These are phyloP conservation scores for Microctonus aethiopoides DNA, from an alignment of 2,888 invertebrate genomes.

Conservation along the genomic window DNA sequence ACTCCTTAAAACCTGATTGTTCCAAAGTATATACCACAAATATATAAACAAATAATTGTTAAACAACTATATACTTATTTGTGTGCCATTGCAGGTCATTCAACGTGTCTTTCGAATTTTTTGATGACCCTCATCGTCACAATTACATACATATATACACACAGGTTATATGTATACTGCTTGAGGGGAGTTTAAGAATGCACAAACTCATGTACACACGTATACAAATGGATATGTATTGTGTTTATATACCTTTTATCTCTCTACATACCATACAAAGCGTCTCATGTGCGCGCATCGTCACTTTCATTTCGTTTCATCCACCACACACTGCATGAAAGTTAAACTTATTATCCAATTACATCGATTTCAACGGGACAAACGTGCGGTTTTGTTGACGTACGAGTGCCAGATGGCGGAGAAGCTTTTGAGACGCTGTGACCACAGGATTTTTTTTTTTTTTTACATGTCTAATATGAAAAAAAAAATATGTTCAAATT, in stretches of 20 bases:
- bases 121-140: background rate
- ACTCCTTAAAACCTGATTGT: background rate
- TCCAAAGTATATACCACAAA: background rate
- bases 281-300: background rate
- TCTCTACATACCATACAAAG: background rate
- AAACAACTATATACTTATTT: background rate
- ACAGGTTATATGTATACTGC: background rate
- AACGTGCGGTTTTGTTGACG: conserved; percentile 50
- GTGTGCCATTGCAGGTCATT: background rate
- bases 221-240: no score
- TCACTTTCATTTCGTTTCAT: background rate
- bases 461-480: background rate
- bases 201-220: background rate
- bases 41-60: background rate
- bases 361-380: conserved; percentile 60
- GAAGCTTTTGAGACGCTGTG: conserved; percentile 41
- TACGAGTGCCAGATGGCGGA: conserved; percentile 63
- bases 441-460: conserved; percentile 1
- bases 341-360: conserved; percentile 60
- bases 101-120: background rate
- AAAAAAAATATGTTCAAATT: no score
- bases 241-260: no score
- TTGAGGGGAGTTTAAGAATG: background rate
- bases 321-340: conserved; percentile 42
- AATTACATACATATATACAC: background rate